Percentiles rank a stretch among this genome's conserved stretches.
Evolutionary conservation across 2,888 invertebrate genomes (phyloP).

Genomic region (Argyra leucocephala): DNA sequence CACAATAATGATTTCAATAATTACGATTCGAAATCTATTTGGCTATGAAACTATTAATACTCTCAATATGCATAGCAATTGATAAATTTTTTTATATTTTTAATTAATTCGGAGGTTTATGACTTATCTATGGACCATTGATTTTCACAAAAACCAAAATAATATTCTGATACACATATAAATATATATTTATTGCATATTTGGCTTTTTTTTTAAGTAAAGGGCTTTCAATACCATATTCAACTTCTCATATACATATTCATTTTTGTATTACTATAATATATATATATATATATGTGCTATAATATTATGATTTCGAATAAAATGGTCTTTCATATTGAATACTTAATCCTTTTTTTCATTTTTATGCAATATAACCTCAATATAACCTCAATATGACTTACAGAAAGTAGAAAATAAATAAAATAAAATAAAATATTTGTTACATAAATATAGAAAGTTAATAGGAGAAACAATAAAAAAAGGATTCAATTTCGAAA

Average conservation of each 20-base stretch:
- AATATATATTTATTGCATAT: no score
- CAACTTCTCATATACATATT: not conserved
- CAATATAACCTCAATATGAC: conserved; percentile 3
- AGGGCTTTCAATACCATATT: not conserved
- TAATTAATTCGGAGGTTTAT: no score
- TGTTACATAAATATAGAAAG: not conserved
- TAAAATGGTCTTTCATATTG: not conserved
- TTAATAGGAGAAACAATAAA: not conserved
- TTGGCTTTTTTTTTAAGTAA: no score
- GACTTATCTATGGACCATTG: no score
- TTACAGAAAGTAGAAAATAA: not conserved
- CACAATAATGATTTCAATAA: no score
- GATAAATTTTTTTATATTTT: no score
- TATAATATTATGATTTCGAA: not conserved
- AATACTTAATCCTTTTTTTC: not conserved
- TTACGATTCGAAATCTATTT: no score
- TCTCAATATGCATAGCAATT: no score
- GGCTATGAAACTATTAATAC: no score
- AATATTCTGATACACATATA: no score
- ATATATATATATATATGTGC: no score
- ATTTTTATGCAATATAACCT: not conserved
- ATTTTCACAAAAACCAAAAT: no score
- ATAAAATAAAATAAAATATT: not conserved
- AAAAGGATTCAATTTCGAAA: not conserved
- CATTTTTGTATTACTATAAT: not conserved